Conservation (phyloP, 1,140 invertebrate species). For the Metopolophium dirhodum region DNA sequence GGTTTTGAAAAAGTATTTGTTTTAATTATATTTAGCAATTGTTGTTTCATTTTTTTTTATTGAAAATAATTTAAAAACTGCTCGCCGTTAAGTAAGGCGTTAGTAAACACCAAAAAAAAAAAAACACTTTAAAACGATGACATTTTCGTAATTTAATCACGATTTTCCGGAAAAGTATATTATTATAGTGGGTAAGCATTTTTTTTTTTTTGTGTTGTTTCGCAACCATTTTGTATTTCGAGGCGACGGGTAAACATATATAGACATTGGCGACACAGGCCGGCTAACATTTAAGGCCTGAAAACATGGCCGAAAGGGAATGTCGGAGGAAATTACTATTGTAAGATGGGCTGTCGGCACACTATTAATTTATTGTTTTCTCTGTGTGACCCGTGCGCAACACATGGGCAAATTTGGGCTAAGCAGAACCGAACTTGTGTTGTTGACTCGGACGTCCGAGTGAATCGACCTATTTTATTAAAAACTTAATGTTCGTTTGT, state of each 20-base stretch:
- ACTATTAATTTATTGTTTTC: not conserved
- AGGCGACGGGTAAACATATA: too few relatives aligned
- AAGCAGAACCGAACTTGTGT: too few relatives aligned
- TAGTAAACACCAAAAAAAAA: not conserved
- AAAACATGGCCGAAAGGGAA: not conserved
- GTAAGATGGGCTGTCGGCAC: not conserved
- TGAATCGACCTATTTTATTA: too few relatives aligned
- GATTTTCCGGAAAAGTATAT: not conserved
- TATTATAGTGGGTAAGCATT: not conserved
- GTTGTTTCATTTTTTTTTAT: not conserved
- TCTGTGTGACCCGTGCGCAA: not conserved
- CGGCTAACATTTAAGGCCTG: not conserved
- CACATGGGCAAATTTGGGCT: not conserved
- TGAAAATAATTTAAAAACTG: not conserved
- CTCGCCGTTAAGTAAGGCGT: not conserved
- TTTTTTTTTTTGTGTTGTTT: not conserved
- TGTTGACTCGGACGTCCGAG: too few relatives aligned
- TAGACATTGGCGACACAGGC: not conserved
- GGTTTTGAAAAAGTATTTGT: not conserved
- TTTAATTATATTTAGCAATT: not conserved
- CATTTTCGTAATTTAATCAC: not conserved
- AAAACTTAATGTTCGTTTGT: too few relatives aligned
- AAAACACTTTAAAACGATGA: not conserved
- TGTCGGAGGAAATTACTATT: not conserved
- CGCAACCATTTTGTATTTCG: not conserved